Evolutionary conservation across 2,797 vertebrate genomes (phyloP).

Genomic region (Cuniculus paca): DNA sequence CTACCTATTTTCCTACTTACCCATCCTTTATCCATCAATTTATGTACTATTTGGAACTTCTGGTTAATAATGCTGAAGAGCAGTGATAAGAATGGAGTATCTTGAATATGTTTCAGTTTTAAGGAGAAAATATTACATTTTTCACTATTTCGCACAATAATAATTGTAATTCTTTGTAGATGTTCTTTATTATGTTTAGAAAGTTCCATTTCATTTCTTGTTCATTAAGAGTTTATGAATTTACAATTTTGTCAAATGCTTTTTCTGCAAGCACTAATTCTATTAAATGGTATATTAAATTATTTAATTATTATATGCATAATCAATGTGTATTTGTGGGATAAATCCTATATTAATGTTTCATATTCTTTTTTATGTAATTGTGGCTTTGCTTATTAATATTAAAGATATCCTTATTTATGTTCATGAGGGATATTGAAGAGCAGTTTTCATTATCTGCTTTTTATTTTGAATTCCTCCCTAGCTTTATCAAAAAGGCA

Average conservation of each 20-base stretch:
- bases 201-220: slow-evolving; percentile 7
- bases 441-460: neutral
- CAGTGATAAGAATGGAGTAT: neutral
- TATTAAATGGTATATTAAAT: neutral
- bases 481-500: neutral
- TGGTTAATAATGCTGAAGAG: neutral
- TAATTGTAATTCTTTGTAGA: neutral
- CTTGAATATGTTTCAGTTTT: neutral
- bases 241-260: neutral
- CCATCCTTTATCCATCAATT: neutral
- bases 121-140: neutral
- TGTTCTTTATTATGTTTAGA: neutral
- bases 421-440: neutral
- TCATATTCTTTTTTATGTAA: neutral
- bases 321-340: neutral
- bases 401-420: neutral
- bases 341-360: neutral
- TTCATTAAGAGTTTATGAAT: neutral
- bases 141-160: neutral
- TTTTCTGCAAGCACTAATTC: neutral
- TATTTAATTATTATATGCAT: neutral
- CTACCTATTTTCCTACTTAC: neutral
- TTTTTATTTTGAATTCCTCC: slow-evolving; percentile 36
- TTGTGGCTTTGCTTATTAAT: slow-evolving; percentile 1
- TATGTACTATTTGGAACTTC: neutral